Percentiles rank a stretch among this genome's conserved stretches.
phyloP scores from a whole-genome alignment of 2,888 invertebrate genomes.

The Chironomus riparius region DNA sequence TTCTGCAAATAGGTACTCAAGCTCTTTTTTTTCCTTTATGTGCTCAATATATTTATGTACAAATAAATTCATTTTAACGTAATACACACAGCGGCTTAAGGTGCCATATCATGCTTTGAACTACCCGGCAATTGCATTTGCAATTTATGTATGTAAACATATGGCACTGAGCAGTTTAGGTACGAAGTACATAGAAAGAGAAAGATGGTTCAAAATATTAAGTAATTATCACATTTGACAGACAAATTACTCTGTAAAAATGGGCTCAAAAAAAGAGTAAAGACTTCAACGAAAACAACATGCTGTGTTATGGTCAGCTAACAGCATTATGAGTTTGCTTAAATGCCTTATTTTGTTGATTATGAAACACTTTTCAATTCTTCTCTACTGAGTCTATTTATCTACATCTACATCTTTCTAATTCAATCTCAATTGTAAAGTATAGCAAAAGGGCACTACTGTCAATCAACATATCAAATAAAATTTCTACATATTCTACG shows the following conservation, averaged over 20 bases:
- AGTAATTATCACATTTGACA: conserved; percentile 26
- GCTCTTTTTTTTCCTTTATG: too few relatives aligned
- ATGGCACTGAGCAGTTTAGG: too few relatives aligned
- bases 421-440: not conserved
- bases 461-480: not conserved
- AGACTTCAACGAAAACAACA: too few relatives aligned
- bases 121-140: not conserved
- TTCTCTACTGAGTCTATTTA: not conserved
- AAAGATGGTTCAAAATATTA: not conserved
- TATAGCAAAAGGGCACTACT: not conserved
- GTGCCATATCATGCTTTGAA: not conserved
- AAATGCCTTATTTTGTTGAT: not conserved
- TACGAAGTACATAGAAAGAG: not conserved
- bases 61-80: too few relatives aligned
- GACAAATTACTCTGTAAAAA: conserved; percentile 18
- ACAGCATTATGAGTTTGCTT: too few relatives aligned
- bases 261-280: not conserved
- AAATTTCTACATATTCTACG: not conserved
- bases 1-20: not conserved
- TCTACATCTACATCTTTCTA: too few relatives aligned
- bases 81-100: not conserved
- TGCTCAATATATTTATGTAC: too few relatives aligned
- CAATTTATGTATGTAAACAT: too few relatives aligned
- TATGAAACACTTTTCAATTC: not conserved
- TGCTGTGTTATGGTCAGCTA: not conserved